phyloP scores from a whole-genome alignment of 2,888 invertebrate genomes.

The Leptogaster cylindrica region DNA sequence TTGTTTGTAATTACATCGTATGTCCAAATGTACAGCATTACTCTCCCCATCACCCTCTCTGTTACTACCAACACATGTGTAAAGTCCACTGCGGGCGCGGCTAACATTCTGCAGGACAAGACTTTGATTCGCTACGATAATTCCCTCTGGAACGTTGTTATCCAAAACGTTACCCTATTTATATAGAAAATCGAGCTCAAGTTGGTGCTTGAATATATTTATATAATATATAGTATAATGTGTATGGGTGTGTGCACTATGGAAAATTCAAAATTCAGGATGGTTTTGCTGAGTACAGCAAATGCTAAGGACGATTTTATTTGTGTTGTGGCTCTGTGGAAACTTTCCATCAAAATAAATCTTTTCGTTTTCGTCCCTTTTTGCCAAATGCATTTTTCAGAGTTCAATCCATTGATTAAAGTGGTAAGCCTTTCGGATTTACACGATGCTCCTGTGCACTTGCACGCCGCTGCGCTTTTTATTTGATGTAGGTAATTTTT shows the following conservation, averaged over 20 bases:
- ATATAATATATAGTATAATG: no score
- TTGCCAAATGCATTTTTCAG: neutral
- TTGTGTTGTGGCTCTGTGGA: slow-evolving; percentile 13
- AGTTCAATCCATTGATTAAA: no score
- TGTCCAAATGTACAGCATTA: slow-evolving; percentile 81
- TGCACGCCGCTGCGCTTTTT: no score
- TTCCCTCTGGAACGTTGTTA: slow-evolving; percentile 79
- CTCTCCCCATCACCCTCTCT: slow-evolving; percentile 88
- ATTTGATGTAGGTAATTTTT: no score
- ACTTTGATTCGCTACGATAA: slow-evolving; percentile 88
- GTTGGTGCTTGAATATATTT: no score
- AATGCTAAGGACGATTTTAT: neutral
- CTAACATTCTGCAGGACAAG: slow-evolving; percentile 86
- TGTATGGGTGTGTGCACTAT: no score
- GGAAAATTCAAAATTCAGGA: no score
- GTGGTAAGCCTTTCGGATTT: no score
- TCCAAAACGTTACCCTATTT: slow-evolving; percentile 75
- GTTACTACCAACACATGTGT: slow-evolving; percentile 87
- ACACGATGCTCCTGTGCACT: no score
- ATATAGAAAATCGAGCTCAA: no score
- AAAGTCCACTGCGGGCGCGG: slow-evolving; percentile 77
- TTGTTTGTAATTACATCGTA: slow-evolving; percentile 73
- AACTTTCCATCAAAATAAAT: slow-evolving; percentile 2
- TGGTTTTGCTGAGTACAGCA: no score
- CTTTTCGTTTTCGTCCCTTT: neutral